Percentiles rank a stretch among this genome's conserved stretches.
phyloP scores from a whole-genome alignment of 2,113 vertebrate species.

The Prietella phreatophila region DNA sequence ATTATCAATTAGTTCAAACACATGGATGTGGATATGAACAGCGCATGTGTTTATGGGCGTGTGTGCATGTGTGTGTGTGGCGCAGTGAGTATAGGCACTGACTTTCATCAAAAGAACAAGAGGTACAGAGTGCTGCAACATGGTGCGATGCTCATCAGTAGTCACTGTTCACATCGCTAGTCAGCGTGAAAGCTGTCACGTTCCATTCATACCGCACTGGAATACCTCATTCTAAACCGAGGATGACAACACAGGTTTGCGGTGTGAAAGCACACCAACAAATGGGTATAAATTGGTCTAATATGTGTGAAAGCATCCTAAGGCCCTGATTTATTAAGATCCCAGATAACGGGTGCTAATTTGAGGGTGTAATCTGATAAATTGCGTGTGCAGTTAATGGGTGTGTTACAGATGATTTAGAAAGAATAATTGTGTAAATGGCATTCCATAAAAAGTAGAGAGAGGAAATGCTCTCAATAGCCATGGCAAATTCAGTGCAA shows the following conservation, averaged over 20 bases:
- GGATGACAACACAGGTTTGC: slow-evolving; percentile 6
- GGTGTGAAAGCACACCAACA: not conserved
- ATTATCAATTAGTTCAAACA: slow-evolving; percentile 34
- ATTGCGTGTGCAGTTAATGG: not conserved
- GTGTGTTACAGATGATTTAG: slow-evolving; percentile 5
- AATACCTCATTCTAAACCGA: not conserved
- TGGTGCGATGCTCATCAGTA: not conserved
- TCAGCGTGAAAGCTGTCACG: slow-evolving; percentile 23
- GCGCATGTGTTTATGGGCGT: not conserved
- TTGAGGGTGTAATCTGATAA: not conserved
- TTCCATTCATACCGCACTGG: not conserved
- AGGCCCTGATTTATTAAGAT: slow-evolving; percentile 8
- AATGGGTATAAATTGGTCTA: not conserved
- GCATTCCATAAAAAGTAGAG: not conserved
- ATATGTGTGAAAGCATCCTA: not conserved
- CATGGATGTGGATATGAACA: slow-evolving; percentile 19
- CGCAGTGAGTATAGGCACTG: not conserved
- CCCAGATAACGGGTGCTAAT: not conserved
- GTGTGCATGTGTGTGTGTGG: not conserved
- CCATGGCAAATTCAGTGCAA: not conserved
- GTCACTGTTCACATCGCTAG: slow-evolving; percentile 14
- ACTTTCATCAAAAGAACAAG: slow-evolving; percentile 24
- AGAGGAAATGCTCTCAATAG: not conserved
- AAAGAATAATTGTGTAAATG: not conserved
- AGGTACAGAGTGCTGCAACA: not conserved